A percentile compares a stretch with the other conserved stretches of the same genome.
phyloP scores from a whole-genome alignment of 2,113 vertebrate species.

The Cyphomyrus plagiostoma region DNA sequence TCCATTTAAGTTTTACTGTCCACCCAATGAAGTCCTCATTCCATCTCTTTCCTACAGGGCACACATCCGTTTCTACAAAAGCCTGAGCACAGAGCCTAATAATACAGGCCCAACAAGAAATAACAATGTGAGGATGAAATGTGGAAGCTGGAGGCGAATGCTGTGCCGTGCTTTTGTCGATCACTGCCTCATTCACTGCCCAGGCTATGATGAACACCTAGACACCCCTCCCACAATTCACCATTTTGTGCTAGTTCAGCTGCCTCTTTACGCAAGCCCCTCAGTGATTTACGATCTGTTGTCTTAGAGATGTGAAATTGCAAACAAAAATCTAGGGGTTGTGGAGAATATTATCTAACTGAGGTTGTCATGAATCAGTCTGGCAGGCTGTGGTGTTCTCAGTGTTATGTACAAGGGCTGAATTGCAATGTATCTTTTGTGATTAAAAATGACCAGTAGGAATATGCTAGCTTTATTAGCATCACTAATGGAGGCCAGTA shows the following conservation, averaged over 20 bases:
- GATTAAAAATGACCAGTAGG: not conserved
- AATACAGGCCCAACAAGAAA: not conserved
- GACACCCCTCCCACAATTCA: not conserved
- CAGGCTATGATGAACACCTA: not conserved
- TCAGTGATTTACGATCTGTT: not conserved
- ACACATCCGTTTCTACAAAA: not conserved
- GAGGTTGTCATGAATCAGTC: conserved; percentile 5
- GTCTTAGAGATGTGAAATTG: not conserved
- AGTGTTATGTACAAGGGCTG: not conserved
- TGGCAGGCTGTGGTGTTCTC: not conserved
- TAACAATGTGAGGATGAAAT: conserved; percentile 1
- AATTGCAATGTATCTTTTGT: not conserved
- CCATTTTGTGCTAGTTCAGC: not conserved
- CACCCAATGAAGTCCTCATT: not conserved
- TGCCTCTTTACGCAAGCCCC: not conserved
- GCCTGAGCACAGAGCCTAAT: not conserved
- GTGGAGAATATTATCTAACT: not conserved
- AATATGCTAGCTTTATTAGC: not conserved
- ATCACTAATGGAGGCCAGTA: not conserved
- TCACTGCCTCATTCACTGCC: not conserved
- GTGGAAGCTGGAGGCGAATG: not conserved
- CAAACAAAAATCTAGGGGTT: not conserved
- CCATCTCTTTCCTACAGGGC: not conserved
- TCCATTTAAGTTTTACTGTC: conserved; percentile 1
- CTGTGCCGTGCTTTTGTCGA: not conserved